These are phyloP conservation scores for Nasua narica DNA, from an alignment of 2,797 vertebrate genomes.

Conservation along the genomic window DNA sequence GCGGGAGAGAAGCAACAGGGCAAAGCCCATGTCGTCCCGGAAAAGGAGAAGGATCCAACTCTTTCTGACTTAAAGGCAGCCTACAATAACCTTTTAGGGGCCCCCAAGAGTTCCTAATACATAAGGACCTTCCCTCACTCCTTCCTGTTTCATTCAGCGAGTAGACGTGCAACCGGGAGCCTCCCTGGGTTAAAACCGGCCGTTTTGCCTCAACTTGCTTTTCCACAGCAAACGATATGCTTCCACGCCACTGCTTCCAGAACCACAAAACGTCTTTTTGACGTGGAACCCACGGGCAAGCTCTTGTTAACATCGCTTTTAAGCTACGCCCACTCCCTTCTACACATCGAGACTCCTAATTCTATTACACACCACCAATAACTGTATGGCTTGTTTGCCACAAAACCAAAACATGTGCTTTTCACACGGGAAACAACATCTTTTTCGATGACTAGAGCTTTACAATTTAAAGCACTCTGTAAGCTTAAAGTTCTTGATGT, in stretches of 20 bases:
- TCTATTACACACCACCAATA: neutral
- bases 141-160: fast-evolving
- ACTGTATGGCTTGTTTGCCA: neutral
- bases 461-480: conserved; percentile 68
- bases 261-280: neutral
- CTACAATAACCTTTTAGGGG: too few relatives aligned
- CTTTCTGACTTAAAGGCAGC: too few relatives aligned
- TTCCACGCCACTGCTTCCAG: neutral
- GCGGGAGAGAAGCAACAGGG: fast-evolving
- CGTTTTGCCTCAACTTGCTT: neutral
- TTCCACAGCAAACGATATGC: too few relatives aligned
- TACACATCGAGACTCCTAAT: conserved; percentile 55
- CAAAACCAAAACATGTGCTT: neutral
- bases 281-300: conserved; percentile 57
- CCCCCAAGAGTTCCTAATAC: neutral
- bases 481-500: conserved; percentile 64
- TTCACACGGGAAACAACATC: neutral
- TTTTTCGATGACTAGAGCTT: conserved; percentile 24
- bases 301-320: conserved; percentile 23
- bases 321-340: conserved; percentile 24
- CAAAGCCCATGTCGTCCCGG: fast-evolving
- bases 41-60: neutral
- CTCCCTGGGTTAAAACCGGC: neutral
- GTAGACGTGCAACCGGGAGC: too few relatives aligned
- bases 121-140: fast-evolving